phyloP scores from a whole-genome alignment of 2,888 invertebrate species.

The Drosophila glabriapex region DNA sequence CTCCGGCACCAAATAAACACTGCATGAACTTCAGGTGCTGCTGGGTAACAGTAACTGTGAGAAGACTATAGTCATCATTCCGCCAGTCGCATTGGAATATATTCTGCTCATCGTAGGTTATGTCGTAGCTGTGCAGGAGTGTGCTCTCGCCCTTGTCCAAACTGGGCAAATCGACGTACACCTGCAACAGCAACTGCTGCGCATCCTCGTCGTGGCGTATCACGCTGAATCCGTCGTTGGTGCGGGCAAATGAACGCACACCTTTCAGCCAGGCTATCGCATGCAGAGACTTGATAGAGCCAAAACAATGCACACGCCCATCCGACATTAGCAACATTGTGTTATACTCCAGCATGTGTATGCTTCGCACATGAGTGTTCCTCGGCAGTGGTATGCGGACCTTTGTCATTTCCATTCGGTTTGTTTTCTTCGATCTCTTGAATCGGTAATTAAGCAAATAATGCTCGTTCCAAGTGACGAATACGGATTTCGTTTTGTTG shows the following conservation, averaged over 20 bases:
- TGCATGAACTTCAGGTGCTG: slow-evolving; percentile 74
- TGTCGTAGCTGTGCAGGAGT: slow-evolving; percentile 71
- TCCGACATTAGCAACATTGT: slow-evolving; percentile 79
- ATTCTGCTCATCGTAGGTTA: slow-evolving; percentile 82
- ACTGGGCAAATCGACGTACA: slow-evolving; percentile 77
- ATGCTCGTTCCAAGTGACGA: slow-evolving; percentile 83
- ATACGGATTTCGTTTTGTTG: slow-evolving; percentile 75
- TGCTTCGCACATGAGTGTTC: slow-evolving; percentile 58
- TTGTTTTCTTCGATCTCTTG: slow-evolving; percentile 68
- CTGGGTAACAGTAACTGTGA: slow-evolving; percentile 58
- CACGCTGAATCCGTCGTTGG: slow-evolving; percentile 77
- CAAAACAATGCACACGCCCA: slow-evolving; percentile 82
- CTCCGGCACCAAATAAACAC: slow-evolving; percentile 50
- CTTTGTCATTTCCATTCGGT: slow-evolving; percentile 68
- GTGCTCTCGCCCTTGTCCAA: slow-evolving; percentile 67
- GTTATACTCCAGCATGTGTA: slow-evolving; percentile 82
- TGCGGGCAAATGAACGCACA: slow-evolving; percentile 73
- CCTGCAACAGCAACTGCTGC: slow-evolving; percentile 69
- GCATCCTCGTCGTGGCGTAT: slow-evolving; percentile 66
- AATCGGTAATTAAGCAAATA: slow-evolving; percentile 83
- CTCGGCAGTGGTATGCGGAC: slow-evolving; percentile 71
- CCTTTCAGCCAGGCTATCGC: slow-evolving; percentile 75
- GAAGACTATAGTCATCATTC: slow-evolving; percentile 75
- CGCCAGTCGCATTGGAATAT: slow-evolving; percentile 81
- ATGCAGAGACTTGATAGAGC: slow-evolving; percentile 82